Base-by-base conservation (phyloP, 2,797 vertebrate species). In the Microctenopoma steveboyesi region DNA sequence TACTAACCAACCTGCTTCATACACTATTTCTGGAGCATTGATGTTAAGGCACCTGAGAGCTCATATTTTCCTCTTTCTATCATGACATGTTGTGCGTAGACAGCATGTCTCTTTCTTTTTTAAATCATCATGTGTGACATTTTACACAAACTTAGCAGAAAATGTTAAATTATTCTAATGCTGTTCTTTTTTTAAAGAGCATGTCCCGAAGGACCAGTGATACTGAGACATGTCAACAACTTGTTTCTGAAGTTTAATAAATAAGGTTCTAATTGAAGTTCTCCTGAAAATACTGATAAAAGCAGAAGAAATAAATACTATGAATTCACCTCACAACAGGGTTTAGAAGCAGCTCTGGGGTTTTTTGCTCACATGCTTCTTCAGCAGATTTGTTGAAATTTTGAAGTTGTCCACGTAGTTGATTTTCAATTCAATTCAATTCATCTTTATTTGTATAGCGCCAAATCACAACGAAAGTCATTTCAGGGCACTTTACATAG, bases 11-110 rank as follows among this genome's bases (percentile, higher is more conserved):
- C 47, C 28, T 55, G 59, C 37, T 27, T 80, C 45, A 35, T 3
- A 48, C 40, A 27, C 51, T 72, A 64, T 83, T 75, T 81, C 40
- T 78, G 64, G 59, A 79, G 39, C 12, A 3, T 18, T 4, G 12
- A n/a, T 37, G 22, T 59, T 11, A 72, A 68, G 61, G 52, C 25
- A 77, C 45, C 54, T 70, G 53, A 78, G 35, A 52, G 39, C 18
- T 18, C 18, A 47, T 13, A 33, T 47, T 64, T 54, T 57, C 51
- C 18, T 63, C 27, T 74, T 49, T 71, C 25, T 52, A 4, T 27
- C 46, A 27, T 49, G 28, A 56, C 57, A 63, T 18, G 7, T 50
- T 53, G 6, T 53, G 14, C 69, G 46, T 46, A 25, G 2, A 18
- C 5, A 69, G 51, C 43, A 52, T 25, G 2, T 12, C 3, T 25